phyloP scores from a whole-genome alignment of 2,888 invertebrate species.

The Synanthedon andrenaeformis region DNA sequence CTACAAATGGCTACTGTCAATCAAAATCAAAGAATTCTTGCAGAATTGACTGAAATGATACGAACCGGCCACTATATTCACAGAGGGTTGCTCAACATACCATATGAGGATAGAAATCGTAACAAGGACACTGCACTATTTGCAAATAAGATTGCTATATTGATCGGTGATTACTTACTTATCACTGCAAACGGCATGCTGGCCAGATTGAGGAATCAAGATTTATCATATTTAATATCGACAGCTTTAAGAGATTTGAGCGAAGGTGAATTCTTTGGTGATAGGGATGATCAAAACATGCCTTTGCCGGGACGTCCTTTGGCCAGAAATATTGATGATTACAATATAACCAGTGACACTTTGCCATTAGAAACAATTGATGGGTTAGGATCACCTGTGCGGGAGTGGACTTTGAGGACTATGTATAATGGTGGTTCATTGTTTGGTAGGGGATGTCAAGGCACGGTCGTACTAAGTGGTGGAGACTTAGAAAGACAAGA shows the following conservation, averaged over 20 bases:
- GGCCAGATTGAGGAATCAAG: conserved; percentile 76
- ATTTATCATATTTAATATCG: conserved; percentile 85
- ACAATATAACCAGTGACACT: conserved; percentile 41
- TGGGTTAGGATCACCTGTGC: conserved; percentile 67
- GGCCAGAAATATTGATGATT: conserved; percentile 21
- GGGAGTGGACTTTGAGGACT: conserved; percentile 80
- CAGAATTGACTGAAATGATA: conserved; percentile 88
- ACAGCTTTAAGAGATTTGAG: conserved; percentile 84
- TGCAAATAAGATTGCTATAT: conserved; percentile 88
- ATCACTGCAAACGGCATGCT: conserved; percentile 85
- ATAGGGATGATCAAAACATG: conserved; percentile 80
- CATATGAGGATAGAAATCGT: conserved; percentile 55
- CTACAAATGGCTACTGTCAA: conserved; percentile 70
- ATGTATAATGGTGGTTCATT: conserved; percentile 76
- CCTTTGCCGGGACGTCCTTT: conserved; percentile 75
- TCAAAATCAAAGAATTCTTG: conserved; percentile 58
- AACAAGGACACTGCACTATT: conserved; percentile 80
- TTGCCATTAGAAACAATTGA: conserved; percentile 44
- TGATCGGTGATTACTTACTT: conserved; percentile 87
- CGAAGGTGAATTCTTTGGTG: conserved; percentile 84
- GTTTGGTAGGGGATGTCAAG: conserved; percentile 82
- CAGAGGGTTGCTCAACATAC: conserved; percentile 67
- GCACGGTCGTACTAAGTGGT: conserved; percentile 80
- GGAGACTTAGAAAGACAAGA: conserved; percentile 75
- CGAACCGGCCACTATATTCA: conserved; percentile 87